phyloP scores from a whole-genome alignment of 92 coral and sea anemone species.

The Montipora capitata region DNA sequence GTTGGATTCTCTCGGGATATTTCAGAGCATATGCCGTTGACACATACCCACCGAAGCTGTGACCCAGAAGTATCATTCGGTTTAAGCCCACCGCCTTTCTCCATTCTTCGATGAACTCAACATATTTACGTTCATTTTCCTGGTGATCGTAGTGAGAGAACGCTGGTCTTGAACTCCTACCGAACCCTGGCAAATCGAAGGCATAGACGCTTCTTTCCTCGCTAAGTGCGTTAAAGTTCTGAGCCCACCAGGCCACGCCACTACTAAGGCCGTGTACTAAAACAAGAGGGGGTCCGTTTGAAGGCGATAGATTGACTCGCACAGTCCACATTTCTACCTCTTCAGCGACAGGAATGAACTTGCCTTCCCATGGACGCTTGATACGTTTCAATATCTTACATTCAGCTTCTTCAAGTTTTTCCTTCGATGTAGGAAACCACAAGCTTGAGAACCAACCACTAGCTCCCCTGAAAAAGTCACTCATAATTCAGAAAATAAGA shows the following conservation, averaged over 20 bases:
- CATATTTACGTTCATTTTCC: constrained; percentile 86
- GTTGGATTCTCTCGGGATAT: constrained; percentile 87
- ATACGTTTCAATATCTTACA: constrained; percentile 77
- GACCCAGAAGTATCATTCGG: constrained; percentile 90
- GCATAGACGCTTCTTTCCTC: constrained; percentile 91
- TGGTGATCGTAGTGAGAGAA: constrained; percentile 67
- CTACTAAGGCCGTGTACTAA: constrained; percentile 92
- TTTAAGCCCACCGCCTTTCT: constrained; percentile 88
- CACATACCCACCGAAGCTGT: constrained; percentile 95
- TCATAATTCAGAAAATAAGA: neutral
- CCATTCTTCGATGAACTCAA: constrained; percentile 94
- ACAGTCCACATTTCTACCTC: constrained; percentile 91
- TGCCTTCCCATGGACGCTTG: constrained; percentile 85
- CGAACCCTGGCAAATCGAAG: constrained; percentile 98
- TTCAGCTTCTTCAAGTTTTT: constrained; percentile 88
- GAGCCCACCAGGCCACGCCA: constrained; percentile 96
- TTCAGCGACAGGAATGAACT: constrained; percentile 83
- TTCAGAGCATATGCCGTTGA: constrained; percentile 90
- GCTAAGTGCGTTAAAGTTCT: constrained; percentile 83
- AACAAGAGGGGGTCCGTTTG: constrained; percentile 84
- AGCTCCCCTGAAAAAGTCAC: constrained; percentile 32
- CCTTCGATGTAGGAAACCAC: constrained; percentile 88
- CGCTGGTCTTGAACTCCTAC: constrained; percentile 93
- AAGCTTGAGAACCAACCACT: constrained; percentile 73
- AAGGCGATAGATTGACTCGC: constrained; percentile 81